A percentile compares a stretch with the other conserved stretches of the same genome.
phyloP scores from a whole-genome alignment of 2,113 vertebrate species.

The Mastomys coucha region DNA sequence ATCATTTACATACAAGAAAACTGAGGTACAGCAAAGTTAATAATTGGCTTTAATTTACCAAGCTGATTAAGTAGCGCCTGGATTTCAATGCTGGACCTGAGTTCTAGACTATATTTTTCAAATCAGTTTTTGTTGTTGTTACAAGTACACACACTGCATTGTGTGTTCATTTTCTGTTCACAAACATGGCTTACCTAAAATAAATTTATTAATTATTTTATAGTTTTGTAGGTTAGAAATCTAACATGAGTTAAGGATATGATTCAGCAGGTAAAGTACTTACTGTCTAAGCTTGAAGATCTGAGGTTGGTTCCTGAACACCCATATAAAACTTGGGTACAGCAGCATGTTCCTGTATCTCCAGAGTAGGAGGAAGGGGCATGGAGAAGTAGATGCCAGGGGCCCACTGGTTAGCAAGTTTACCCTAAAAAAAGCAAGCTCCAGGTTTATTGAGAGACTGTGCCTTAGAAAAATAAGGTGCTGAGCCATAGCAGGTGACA shows the following conservation, averaged over 20 bases:
- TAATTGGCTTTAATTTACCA: background rate
- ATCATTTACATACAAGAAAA: background rate
- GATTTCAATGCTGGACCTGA: background rate
- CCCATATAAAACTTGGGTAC: background rate
- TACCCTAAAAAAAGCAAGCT: background rate
- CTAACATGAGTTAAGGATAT: background rate
- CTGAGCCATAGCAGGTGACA: background rate
- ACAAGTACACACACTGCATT: background rate
- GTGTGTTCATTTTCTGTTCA: background rate
- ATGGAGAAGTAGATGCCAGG: background rate
- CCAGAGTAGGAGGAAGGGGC: background rate
- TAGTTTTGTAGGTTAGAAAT: background rate
- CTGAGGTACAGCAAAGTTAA: background rate
- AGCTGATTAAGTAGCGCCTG: background rate
- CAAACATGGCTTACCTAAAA: background rate
- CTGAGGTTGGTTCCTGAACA: background rate
- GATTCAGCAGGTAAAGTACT: no score
- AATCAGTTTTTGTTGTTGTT: conserved; percentile 8
- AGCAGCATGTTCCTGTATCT: background rate
- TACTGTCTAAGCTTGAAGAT: background rate
- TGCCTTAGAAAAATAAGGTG: background rate
- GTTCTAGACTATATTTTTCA: background rate
- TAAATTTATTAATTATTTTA: background rate
- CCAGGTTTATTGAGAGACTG: background rate
- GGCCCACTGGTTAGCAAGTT: background rate